phyloP scores from a whole-genome alignment of 1,140 invertebrate genomes.

The Campoletis sonorensis region DNA sequence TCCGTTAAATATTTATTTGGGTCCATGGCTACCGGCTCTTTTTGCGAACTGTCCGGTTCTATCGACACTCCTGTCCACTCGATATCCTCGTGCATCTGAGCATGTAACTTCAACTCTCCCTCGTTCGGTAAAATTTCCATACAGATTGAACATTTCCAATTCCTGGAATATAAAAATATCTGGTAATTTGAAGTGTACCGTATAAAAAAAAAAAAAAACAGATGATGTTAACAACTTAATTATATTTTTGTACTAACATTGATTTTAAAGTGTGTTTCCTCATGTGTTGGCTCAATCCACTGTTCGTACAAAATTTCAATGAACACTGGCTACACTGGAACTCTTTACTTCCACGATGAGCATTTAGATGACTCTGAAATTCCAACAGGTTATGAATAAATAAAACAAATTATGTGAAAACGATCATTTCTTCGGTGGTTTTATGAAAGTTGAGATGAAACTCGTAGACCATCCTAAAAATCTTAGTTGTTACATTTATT shows the following conservation, averaged over 20 bases:
- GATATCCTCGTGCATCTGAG: conserved; percentile 54
- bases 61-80: conserved; percentile 48
- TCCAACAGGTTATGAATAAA: too few relatives aligned
- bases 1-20: conserved; percentile 62
- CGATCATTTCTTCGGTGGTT: too few relatives aligned
- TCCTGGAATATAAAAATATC: conserved; percentile 35
- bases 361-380: conserved; percentile 79
- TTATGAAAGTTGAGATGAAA: too few relatives aligned
- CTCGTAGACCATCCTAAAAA: too few relatives aligned
- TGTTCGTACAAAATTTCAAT: conserved; percentile 73
- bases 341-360: conserved; percentile 72
- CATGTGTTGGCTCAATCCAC: conserved; percentile 73
- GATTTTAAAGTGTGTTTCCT: conserved; percentile 66
- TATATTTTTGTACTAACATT: conserved; percentile 53
- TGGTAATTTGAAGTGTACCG: background rate
- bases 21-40: conserved; percentile 48
- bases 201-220: background rate
- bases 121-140: conserved; percentile 56
- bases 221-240: background rate
- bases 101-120: conserved; percentile 56
- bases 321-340: conserved; percentile 74
- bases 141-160: conserved; percentile 58
- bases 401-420: too few relatives aligned
- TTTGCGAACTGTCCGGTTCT: conserved; percentile 54
- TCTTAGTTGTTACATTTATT: too few relatives aligned